Base-by-base conservation (phyloP, 2,888 invertebrate species). In the Cataglyphis albicans region DNA sequence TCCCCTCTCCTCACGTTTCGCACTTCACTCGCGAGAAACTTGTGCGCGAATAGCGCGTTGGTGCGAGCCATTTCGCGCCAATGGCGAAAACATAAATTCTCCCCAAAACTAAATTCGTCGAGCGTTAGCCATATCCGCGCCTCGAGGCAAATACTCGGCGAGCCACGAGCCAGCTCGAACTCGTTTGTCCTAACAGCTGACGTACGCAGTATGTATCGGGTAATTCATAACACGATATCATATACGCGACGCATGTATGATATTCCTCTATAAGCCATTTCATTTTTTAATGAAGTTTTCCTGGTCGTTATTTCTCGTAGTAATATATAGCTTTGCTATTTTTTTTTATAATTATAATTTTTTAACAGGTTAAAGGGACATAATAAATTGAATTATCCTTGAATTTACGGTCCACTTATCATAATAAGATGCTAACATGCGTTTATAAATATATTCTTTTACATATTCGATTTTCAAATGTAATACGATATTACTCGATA, bases 11-110 rank as follows among this genome's bases (percentile, higher is more conserved):
- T 68, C 61, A 57, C 86, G 73, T 86, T 86, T 86, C 72, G 78
- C 83, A 75, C 84, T 78, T 67, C 44, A 41, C 80, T 55, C 81
- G 81, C 63, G 87, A 72, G 89, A 85, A 88, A 89, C 87, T 89
- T 82, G 82, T 83, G 32, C 76, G 83, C 80, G 89, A 70, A 72
- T 88, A 88, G 59, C 82, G 75, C 83, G 81, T 81, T 80, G 83
- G 68, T 74, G 84, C 80, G 85, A 85, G 84, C 84, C 82, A 76
- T 81, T 90, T 86, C 88, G 81, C 86, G 84, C 87, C 85, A 86
- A 57, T 76, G 84, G 87, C 84, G 87, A 89, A 89, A 91, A 90
- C 87, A 90, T 89, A 92, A 91, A 91, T 91, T 91, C 86, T 82
- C 85, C 82, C 81, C 81, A 84, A 86, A 89, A 92, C 86, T 88